phyloP scores from a whole-genome alignment of 92 coral and sea anemone species.

The Zoanthus sansibaricus region DNA sequence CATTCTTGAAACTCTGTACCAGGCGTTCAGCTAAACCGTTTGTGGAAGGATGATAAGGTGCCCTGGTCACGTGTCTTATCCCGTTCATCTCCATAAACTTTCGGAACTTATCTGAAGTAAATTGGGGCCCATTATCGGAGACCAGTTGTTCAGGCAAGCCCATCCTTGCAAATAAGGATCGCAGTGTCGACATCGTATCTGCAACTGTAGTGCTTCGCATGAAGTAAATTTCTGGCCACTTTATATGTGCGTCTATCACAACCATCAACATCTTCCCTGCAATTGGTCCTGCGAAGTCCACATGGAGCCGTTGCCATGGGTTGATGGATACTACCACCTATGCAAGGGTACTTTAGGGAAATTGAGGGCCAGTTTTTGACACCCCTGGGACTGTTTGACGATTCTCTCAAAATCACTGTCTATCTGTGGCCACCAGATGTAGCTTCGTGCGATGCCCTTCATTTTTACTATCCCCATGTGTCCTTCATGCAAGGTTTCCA shows the following conservation, averaged over 20 bases:
- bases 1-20: constrained; percentile 60
- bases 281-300: constrained; percentile 45
- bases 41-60: constrained; percentile 48
- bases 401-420: constrained; percentile 7
- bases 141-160: constrained; percentile 57
- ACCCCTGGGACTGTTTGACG: background rate
- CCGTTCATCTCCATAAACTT: constrained; percentile 20
- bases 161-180: constrained; percentile 46
- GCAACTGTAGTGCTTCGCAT: constrained; percentile 42
- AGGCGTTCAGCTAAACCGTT: constrained; percentile 10
- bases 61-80: constrained; percentile 50
- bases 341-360: background rate
- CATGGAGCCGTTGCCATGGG: constrained; percentile 1
- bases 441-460: no score
- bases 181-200: constrained; percentile 34
- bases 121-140: constrained; percentile 47
- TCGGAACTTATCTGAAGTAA: constrained; percentile 32
- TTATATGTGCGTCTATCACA: constrained; percentile 31
- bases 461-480: background rate
- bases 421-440: background rate
- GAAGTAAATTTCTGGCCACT: constrained; percentile 42
- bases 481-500: constrained; percentile 8
- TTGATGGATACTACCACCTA: constrained; percentile 7
- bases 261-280: constrained; percentile 49
- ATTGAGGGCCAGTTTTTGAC: background rate